Conservation (phyloP, 92 coral and sea anemone genomes). For the Palythoa grandiflora region DNA sequence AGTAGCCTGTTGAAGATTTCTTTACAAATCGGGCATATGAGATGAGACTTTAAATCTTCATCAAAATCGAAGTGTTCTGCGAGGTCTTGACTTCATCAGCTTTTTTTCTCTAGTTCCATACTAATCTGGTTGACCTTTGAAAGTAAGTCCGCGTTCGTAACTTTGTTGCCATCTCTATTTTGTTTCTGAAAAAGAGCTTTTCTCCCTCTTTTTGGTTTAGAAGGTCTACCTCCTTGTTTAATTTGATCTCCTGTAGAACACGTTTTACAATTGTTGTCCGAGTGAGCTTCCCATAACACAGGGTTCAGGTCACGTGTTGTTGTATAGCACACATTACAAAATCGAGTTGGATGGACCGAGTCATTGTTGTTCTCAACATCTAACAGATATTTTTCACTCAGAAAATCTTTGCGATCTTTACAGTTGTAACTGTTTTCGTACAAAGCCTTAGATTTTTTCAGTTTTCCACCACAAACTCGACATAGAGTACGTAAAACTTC, state of each 20-base stretch:
- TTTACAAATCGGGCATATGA: constrained; percentile 11
- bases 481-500: too few relatives aligned
- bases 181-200: not conserved
- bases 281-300: too few relatives aligned
- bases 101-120: constrained; percentile 10
- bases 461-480: too few relatives aligned
- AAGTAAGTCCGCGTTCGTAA: constrained; percentile 5
- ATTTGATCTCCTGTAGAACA: not conserved
- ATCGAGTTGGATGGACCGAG: too few relatives aligned
- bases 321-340: too few relatives aligned
- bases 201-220: constrained; percentile 1
- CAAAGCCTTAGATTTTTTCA: too few relatives aligned
- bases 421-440: too few relatives aligned
- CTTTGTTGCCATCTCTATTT: not conserved
- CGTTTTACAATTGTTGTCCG: constrained; percentile 2
- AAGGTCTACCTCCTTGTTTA: constrained; percentile 14
- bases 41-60: not conserved
- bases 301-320: too few relatives aligned
- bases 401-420: too few relatives aligned
- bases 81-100: not conserved
- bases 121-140: constrained; percentile 19
- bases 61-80: not conserved
- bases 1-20: not conserved
- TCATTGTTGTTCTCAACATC: too few relatives aligned
- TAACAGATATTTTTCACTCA: too few relatives aligned